phyloP scores from a whole-genome alignment of 1,140 invertebrate species.

The Drosophila miranda region DNA sequence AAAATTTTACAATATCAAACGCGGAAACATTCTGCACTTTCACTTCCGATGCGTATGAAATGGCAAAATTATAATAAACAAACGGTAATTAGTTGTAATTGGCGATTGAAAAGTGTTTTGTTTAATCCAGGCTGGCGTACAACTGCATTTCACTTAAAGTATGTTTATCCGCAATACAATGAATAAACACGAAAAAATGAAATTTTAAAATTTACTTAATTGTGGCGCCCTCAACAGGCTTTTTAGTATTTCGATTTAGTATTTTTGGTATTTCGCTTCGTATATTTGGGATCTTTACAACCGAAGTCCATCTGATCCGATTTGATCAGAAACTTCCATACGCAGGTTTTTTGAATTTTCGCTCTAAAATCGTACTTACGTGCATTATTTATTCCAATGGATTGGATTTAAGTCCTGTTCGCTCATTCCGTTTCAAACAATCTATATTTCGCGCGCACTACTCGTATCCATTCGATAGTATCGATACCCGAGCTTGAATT shows the following conservation, averaged over 20 bases:
- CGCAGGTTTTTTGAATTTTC: too few relatives aligned
- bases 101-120: slow-evolving; percentile 10
- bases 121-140: neutral
- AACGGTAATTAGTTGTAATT: slow-evolving; percentile 26
- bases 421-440: too few relatives aligned
- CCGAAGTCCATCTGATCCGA: too few relatives aligned
- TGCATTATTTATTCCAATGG: too few relatives aligned
- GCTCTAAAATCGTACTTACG: too few relatives aligned
- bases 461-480: too few relatives aligned
- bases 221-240: too few relatives aligned
- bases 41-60: slow-evolving; percentile 29
- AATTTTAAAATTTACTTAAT: neutral
- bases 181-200: slow-evolving; percentile 16
- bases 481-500: too few relatives aligned
- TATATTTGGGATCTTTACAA: neutral
- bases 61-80: slow-evolving; percentile 32
- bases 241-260: neutral
- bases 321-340: too few relatives aligned
- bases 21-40: slow-evolving; percentile 15
- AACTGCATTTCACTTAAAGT: slow-evolving; percentile 7
- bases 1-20: slow-evolving; percentile 8
- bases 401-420: too few relatives aligned
- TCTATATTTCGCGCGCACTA: too few relatives aligned
- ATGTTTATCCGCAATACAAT: slow-evolving; percentile 36
- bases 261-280: neutral